Evolutionary conservation across 2,113 vertebrate genomes (phyloP), one percentile per base, ranked within the genome.

Genomic region (Seriola aureovittata): DNA sequence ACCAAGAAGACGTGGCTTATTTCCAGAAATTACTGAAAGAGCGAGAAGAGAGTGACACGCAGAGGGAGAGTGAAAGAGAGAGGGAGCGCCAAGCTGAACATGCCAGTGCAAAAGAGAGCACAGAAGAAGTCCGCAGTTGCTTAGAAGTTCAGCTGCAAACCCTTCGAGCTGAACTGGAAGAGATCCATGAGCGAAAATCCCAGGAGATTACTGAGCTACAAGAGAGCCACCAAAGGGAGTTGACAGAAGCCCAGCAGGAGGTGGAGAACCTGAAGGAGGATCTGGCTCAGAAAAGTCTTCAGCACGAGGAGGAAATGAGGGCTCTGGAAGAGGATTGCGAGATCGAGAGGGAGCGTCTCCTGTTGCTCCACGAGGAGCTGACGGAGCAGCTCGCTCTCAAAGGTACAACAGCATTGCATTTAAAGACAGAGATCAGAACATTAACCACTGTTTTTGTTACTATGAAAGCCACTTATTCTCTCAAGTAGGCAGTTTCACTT

Each of bases 291-390:
- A 84, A 96, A 70, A 94, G 82, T 91, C 70, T 68, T 75, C 74
- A 92, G n/a, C 96, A 97, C 36, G 94, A 96, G 71, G 95, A 97
- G 46, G 96, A 98, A 73, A 83, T 97, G 62, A 94, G 94, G 70
- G 91, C 95, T 71, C 82, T 99, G 86, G 95, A 95, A 77, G 93
- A 93, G 50, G 95, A 96, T 73, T 96, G 84, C 10, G 95, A 97
- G 87, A 93, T 95, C 32, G 96, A 97, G 87, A 92, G 95, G 82
- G 95, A 93, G 52, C 89, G 93, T 66, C 93, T 97, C 50, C 88
- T 96, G n/a, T 74, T 94, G 52, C 83, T 96, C 38, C 95, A 97
- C 1, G 95, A 95, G 16, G 93, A 76, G 85, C 93, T 97, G 21
- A 86, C 93, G 0, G 96, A 96, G 63, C 95, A 96, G 52, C 87